A percentile compares a stretch with the other conserved stretches of the same genome.
Conservation (phyloP, 2,113 vertebrate genomes). For the Equus przewalskii region DNA sequence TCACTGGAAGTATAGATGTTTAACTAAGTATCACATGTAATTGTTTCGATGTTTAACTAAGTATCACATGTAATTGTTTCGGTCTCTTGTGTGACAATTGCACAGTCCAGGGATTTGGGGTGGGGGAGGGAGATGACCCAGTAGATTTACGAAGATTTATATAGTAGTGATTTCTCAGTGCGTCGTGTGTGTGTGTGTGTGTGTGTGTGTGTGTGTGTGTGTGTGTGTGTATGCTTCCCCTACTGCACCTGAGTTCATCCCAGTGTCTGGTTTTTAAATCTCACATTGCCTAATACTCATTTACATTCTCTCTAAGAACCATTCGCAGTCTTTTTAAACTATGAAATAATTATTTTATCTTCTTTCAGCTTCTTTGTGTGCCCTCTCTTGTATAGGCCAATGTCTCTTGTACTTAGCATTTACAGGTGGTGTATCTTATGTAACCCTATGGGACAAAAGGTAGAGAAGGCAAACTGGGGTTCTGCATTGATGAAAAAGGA, state of each 20-base stretch:
- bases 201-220: not conserved
- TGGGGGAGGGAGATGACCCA: not conserved
- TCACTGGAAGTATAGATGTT: conserved; percentile 78
- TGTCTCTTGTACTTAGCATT: conserved; percentile 43
- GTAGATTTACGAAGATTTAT: not conserved
- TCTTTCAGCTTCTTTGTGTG: not conserved
- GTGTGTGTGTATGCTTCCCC: rapidly evolving
- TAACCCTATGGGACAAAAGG: not conserved
- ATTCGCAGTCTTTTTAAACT: not conserved
- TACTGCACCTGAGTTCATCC: not conserved
- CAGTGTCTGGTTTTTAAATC: conserved; percentile 10
- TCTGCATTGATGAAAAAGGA: not conserved
- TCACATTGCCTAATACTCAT: not conserved
- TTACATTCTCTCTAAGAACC: not conserved
- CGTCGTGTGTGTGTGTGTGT: not conserved
- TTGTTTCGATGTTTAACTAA: conserved; percentile 87
- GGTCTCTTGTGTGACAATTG: conserved; percentile 53
- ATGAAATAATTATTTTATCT: not conserved
- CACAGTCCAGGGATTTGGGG: conserved; percentile 41
- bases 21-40: conserved; percentile 86
- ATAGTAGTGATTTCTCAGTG: not conserved
- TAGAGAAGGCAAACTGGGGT: conserved; percentile 2
- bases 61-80: conserved; percentile 83
- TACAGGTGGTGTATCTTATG: not conserved
- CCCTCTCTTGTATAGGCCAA: not conserved